Conservation (phyloP, 2,888 invertebrate genomes). For the Dimorphilus gyrociliatus region DNA sequence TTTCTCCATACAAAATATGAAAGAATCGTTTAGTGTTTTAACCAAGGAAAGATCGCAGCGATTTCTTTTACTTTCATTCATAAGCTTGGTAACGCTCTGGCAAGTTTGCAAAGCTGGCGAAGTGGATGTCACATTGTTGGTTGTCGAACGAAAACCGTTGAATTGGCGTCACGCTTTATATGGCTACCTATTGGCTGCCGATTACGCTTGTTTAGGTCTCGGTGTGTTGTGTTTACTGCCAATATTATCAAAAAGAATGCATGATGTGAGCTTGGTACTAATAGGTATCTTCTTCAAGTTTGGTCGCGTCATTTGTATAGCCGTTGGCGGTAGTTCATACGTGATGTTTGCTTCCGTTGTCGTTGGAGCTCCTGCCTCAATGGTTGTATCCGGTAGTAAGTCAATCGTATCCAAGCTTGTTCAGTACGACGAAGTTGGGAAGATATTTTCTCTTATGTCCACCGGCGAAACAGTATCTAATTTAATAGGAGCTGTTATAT, state of each 20-base stretch:
- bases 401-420: conserved; percentile 31
- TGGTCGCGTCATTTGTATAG: conserved; percentile 17
- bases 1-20: too few species aligned
- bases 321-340: conserved; percentile 18
- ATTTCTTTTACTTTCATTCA: too few species aligned
- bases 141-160: conserved; percentile 25
- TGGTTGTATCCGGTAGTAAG: conserved; percentile 25
- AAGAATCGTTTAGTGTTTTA: too few species aligned
- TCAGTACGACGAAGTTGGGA: conserved; percentile 27
- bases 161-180: conserved; percentile 26
- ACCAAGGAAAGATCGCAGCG: too few species aligned
- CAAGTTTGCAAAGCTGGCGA: conserved; percentile 32
- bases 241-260: conserved; percentile 18
- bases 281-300: conserved; percentile 27
- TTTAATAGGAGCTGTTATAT: conserved; percentile 24
- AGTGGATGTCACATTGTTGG: conserved; percentile 29
- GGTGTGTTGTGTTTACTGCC: conserved; percentile 28
- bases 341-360: conserved; percentile 27
- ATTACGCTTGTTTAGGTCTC: conserved; percentile 32
- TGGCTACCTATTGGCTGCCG: conserved; percentile 30
- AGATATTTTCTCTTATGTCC: conserved; percentile 28
- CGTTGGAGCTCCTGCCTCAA: conserved; percentile 24
- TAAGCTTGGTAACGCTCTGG: too few species aligned
- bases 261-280: conserved; percentile 24
- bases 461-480: conserved; percentile 28